phyloP scores from a whole-genome alignment of 2,888 invertebrate species.

The Caenorhabditis becei region DNA sequence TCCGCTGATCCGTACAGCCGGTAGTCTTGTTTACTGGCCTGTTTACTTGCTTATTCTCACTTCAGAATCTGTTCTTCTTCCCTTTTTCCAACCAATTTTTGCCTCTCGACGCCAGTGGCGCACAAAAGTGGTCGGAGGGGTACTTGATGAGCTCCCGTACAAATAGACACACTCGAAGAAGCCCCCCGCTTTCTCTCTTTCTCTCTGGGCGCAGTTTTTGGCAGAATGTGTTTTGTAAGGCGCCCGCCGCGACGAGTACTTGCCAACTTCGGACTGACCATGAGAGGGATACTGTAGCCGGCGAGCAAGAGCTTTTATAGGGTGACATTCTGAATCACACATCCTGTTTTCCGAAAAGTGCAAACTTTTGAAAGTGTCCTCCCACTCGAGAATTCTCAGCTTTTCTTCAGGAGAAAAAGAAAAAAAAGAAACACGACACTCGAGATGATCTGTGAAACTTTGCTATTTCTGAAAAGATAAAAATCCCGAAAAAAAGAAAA shows the following conservation, averaged over 20 bases:
- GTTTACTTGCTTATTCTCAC: slow-evolving; percentile 14
- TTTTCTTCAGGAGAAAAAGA: no score
- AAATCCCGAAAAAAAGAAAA: neutral
- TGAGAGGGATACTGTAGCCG: slow-evolving; percentile 23
- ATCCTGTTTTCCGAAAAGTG: no score
- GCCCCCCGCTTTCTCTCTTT: neutral
- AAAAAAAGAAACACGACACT: neutral
- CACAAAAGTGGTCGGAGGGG: slow-evolving; percentile 41
- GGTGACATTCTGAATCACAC: slow-evolving; percentile 9
- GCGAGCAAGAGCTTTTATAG: neutral
- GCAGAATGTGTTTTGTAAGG: slow-evolving; percentile 30
- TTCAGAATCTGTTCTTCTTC: slow-evolving; percentile 27
- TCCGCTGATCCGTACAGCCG: slow-evolving; percentile 49
- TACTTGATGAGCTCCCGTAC: slow-evolving; percentile 58
- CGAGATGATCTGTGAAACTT: neutral
- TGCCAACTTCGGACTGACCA: slow-evolving; percentile 27
- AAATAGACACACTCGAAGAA: slow-evolving; percentile 52
- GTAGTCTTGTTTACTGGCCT: slow-evolving; percentile 31
- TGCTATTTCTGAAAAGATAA: neutral
- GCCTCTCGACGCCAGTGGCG: slow-evolving; percentile 51
- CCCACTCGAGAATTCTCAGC: no score
- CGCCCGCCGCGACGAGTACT: slow-evolving; percentile 22
- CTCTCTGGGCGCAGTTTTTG: slow-evolving; percentile 30
- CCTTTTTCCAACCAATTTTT: slow-evolving; percentile 29
- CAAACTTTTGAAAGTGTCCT: no score